These are phyloP conservation scores for Oreortyx pictus DNA, from an alignment of 2,797 vertebrate species.

Conservation along the genomic window DNA sequence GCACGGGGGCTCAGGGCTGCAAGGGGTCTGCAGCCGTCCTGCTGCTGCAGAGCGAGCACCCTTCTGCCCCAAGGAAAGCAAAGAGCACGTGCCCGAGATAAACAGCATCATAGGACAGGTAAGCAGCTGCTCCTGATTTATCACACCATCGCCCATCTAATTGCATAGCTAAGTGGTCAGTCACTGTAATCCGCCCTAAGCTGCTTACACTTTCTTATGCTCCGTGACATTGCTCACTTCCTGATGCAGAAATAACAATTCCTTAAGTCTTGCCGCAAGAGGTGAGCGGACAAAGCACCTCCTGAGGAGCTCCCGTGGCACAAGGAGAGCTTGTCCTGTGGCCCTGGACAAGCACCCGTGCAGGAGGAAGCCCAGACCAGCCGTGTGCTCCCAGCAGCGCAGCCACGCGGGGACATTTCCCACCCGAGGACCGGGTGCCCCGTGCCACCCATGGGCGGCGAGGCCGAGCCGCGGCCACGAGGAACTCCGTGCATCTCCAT, in stretches of 20 bases:
- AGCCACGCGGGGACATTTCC: neutral
- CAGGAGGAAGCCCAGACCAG: neutral
- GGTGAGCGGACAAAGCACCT: neutral
- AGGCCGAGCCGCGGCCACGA: neutral
- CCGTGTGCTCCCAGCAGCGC: neutral
- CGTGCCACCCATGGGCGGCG: accelerated
- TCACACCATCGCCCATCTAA: slow-evolving; percentile 49
- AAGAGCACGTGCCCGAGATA: neutral
- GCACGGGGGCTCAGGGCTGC: too few species aligned
- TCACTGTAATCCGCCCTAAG: slow-evolving; percentile 49
- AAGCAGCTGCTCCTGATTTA: slow-evolving; percentile 50
- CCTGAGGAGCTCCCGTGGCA: neutral
- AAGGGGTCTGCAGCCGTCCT: neutral
- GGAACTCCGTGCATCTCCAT: neutral
- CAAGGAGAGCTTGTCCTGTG: too few species aligned
- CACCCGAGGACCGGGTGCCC: neutral
- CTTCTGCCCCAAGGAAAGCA: neutral
- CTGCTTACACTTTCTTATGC: slow-evolving; percentile 20
- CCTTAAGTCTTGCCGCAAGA: neutral
- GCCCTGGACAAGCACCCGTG: accelerated
- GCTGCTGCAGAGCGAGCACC: too few species aligned
- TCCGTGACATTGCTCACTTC: slow-evolving; percentile 3
- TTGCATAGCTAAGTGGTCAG: slow-evolving; percentile 48
- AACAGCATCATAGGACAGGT: slow-evolving; percentile 56
- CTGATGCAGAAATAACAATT: slow-evolving; percentile 5